Evolutionary conservation across 2,888 invertebrate genomes (phyloP).

Genomic region (Cephus pulcher): DNA sequence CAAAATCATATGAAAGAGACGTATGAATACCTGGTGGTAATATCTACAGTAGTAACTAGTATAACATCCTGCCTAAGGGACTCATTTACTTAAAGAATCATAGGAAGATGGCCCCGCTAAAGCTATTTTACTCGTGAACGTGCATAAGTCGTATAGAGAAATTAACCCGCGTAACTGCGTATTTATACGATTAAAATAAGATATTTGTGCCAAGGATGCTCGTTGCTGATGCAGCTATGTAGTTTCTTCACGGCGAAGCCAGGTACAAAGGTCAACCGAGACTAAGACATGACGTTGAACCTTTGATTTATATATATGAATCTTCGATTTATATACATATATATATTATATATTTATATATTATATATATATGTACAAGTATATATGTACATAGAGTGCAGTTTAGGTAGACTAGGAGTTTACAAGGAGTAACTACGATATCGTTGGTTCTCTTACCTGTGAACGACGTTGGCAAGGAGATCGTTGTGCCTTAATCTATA

Average conservation of each 20-base stretch:
- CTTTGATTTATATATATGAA: background rate
- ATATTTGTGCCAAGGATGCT: background rate
- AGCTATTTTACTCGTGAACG: background rate
- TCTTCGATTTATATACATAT: too few species aligned
- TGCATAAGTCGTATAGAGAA: background rate
- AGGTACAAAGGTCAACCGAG: background rate
- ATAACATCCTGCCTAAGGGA: background rate
- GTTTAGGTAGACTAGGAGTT: background rate
- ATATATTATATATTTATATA: too few species aligned
- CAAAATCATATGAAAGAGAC: background rate
- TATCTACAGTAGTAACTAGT: background rate
- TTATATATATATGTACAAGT: too few species aligned
- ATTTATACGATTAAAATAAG: background rate
- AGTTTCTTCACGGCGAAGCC: background rate
- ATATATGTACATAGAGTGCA: background rate
- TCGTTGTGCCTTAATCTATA: conserved; percentile 94
- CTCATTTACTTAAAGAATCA: background rate
- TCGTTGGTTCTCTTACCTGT: conserved; percentile 76
- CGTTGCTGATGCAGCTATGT: background rate
- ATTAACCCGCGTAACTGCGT: background rate
- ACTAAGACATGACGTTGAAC: background rate
- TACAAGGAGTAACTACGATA: background rate
- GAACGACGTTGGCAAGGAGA: conserved; percentile 90
- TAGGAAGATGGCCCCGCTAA: background rate
- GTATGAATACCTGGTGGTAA: background rate